Percentiles rank a stretch among this genome's conserved stretches.
Evolutionary conservation across 2,797 vertebrate genomes (phyloP).

Genomic region (Chiloscyllium punctatum): DNA sequence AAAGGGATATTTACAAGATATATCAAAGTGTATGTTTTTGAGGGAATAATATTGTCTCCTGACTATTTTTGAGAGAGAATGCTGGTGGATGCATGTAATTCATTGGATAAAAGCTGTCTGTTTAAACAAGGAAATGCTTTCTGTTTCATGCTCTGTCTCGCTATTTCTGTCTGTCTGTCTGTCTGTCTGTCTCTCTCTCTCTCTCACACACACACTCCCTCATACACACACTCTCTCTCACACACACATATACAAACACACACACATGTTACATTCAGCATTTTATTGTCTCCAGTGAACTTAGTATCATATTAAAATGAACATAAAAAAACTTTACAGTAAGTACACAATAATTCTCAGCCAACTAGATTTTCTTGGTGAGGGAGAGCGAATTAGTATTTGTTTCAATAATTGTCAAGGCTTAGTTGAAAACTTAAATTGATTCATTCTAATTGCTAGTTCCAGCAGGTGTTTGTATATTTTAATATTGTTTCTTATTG

Average conservation of each 20-base stretch:
- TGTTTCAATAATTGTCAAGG: constrained; percentile 52
- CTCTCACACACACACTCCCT: no score
- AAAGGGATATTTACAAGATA: not conserved
- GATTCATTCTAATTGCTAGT: constrained; percentile 58
- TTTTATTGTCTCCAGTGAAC: not conserved
- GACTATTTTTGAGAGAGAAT: not conserved
- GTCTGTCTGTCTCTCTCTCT: no score
- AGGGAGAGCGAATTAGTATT: constrained; percentile 37
- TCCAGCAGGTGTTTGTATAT: constrained; percentile 46
- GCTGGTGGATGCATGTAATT: not conserved
- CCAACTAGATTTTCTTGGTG: not conserved
- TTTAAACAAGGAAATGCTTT: not conserved
- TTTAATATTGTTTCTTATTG: constrained; percentile 45
- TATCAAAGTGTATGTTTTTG: not conserved
- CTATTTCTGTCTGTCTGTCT: not conserved
- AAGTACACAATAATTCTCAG: not conserved
- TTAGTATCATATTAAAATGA: not conserved
- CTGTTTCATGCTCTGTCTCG: not conserved
- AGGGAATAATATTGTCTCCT: not conserved
- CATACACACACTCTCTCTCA: not conserved
- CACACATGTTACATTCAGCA: not conserved
- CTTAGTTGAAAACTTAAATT: constrained; percentile 56
- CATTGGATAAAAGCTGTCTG: not conserved
- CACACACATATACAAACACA: not conserved
- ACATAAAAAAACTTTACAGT: not conserved